Evolutionary conservation across 1,140 invertebrate genomes (phyloP).

Genomic region (Pseudoatta argentina): DNA sequence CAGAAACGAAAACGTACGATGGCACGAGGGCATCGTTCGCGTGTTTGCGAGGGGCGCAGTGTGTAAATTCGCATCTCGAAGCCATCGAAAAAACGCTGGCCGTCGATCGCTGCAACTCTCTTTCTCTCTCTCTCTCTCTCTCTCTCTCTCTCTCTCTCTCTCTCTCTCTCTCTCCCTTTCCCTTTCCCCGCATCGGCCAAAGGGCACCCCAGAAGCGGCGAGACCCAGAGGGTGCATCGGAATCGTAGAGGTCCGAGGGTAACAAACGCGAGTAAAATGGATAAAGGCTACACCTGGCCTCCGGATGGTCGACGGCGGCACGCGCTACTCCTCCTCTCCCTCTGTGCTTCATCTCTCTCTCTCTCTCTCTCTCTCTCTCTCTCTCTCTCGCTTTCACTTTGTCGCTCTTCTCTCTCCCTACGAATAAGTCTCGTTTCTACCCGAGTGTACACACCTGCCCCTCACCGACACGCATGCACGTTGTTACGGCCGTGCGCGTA

Average conservation of each 20-base stretch:
- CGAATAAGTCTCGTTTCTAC: slow-evolving; percentile 66
- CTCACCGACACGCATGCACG: slow-evolving; percentile 80
- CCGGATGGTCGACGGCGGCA: slow-evolving; percentile 85
- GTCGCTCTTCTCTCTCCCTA: slow-evolving; percentile 56
- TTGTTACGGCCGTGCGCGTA: slow-evolving; percentile 75
- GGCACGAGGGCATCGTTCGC: slow-evolving; percentile 47
- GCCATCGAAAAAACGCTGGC: slow-evolving; percentile 59
- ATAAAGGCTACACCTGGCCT: slow-evolving; percentile 85
- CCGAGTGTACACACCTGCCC: slow-evolving; percentile 83
- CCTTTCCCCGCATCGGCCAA: slow-evolving; percentile 58
- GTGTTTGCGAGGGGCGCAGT: slow-evolving; percentile 40
- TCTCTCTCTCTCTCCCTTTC: background rate
- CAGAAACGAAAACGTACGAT: slow-evolving; percentile 37
- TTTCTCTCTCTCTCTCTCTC: background rate
- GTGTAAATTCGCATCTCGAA: slow-evolving; percentile 50
- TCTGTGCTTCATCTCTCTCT: slow-evolving; percentile 25
- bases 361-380: slow-evolving; percentile 53
- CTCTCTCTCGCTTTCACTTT: slow-evolving; percentile 54
- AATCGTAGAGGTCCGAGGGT: slow-evolving; percentile 80
- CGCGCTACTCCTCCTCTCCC: slow-evolving; percentile 78
- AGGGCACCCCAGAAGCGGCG: slow-evolving; percentile 74
- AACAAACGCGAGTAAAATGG: slow-evolving; percentile 83
- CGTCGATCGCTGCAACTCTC: slow-evolving; percentile 68
- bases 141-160: background rate
- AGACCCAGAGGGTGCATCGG: slow-evolving; percentile 79